Evolutionary conservation across 2,888 invertebrate species (phyloP).

Genomic region (Mythimna lalbum): DNA sequence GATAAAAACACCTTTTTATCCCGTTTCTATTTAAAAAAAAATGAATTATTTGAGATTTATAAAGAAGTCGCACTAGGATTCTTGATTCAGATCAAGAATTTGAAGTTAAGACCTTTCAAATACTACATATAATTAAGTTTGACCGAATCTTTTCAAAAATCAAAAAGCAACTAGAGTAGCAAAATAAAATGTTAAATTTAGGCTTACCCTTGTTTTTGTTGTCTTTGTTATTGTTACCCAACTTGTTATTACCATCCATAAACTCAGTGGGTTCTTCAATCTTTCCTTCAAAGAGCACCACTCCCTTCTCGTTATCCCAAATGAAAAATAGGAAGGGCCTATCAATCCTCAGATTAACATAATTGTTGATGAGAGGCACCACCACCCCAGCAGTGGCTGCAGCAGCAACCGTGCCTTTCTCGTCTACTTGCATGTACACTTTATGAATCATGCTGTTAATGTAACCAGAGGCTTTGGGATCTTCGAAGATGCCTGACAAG

Average conservation of each 20-base stretch:
- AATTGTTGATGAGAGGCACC: slow-evolving; percentile 91
- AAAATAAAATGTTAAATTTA: neutral
- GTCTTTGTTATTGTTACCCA: slow-evolving; percentile 8
- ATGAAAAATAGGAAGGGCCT: slow-evolving; percentile 93
- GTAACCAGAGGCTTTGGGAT: slow-evolving; percentile 71
- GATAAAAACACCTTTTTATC: too few relatives aligned
- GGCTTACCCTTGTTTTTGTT: slow-evolving; percentile 4
- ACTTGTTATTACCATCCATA: slow-evolving; percentile 48
- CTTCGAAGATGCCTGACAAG: slow-evolving; percentile 89
- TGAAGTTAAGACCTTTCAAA: neutral
- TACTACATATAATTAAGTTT: neutral
- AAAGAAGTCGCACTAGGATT: neutral
- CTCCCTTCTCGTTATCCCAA: slow-evolving; percentile 88
- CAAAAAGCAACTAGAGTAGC: neutral
- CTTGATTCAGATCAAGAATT: neutral
- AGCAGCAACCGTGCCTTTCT: slow-evolving; percentile 92
- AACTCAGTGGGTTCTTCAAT: slow-evolving; percentile 85
- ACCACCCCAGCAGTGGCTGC: slow-evolving; percentile 91
- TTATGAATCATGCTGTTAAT: slow-evolving; percentile 91
- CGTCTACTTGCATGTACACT: slow-evolving; percentile 92
- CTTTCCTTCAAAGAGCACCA: slow-evolving; percentile 92
- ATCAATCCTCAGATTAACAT: slow-evolving; percentile 88
- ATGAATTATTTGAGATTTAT: too few relatives aligned
- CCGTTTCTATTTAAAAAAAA: too few relatives aligned
- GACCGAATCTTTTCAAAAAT: neutral